These are phyloP conservation scores for Troglohyphantes excavatus DNA, from an alignment of 2,888 invertebrate genomes.

Conservation along the genomic window DNA sequence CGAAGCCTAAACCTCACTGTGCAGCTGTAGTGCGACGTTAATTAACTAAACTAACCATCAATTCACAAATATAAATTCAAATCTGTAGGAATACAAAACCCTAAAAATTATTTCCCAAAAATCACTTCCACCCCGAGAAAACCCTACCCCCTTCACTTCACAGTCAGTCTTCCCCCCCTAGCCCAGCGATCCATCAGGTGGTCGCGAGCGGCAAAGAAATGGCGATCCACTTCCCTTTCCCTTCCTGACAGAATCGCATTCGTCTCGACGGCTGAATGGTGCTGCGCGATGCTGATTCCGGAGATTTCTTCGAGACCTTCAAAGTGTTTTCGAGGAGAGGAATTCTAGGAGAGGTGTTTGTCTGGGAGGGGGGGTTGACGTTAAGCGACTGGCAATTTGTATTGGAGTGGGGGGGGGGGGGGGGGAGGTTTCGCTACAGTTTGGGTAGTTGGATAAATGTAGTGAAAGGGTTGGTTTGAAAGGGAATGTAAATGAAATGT, in stretches of 20 bases:
- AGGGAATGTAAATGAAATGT: not conserved
- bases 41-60: too few species aligned
- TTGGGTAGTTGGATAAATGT: not conserved
- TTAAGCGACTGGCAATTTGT: not conserved
- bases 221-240: not conserved
- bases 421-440: not conserved
- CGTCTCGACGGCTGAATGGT: constrained; percentile 1
- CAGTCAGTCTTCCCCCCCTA: too few species aligned
- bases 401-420: not conserved
- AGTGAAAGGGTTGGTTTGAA: not conserved
- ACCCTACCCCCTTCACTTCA: too few species aligned
- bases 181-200: constrained; percentile 61
- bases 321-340: not conserved
- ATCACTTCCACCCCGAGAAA: too few species aligned
- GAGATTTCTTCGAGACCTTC: constrained; percentile 13
- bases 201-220: constrained; percentile 33
- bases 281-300: constrained; percentile 31
- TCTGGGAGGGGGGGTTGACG: not conserved
- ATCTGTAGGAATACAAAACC: too few species aligned
- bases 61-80: too few species aligned
- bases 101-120: too few species aligned
- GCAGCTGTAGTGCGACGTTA: too few species aligned
- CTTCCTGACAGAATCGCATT: constrained; percentile 24
- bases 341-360: not conserved
- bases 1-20: too few species aligned